A percentile compares a stretch with the other conserved stretches of the same genome.
phyloP scores from a whole-genome alignment of 2,888 invertebrate species.

The Xanthorhoe designata region DNA sequence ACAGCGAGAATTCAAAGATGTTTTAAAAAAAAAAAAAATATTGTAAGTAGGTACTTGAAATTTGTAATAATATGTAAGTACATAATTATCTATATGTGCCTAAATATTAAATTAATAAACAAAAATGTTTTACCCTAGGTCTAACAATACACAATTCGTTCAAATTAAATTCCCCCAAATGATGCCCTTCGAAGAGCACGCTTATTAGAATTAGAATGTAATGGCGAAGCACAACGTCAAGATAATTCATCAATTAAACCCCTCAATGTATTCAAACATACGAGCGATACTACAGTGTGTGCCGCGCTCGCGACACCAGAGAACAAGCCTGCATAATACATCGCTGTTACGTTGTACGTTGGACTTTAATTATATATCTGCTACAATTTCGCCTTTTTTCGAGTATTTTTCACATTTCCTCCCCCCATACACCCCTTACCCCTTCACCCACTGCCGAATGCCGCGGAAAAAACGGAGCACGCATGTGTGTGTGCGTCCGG shows the following conservation, averaged over 20 bases:
- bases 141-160: background rate
- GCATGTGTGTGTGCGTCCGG: conserved; percentile 70
- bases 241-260: conserved; percentile 34
- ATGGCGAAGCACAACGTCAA: conserved; percentile 26
- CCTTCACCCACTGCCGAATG: conserved; percentile 72
- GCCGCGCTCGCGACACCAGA: conserved; percentile 68
- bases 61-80: too few relatives aligned
- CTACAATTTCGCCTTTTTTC: conserved; percentile 86
- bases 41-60: too few relatives aligned
- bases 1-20: too few relatives aligned
- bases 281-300: conserved; percentile 43
- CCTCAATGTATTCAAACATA: conserved; percentile 39
- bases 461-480: conserved; percentile 73
- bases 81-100: too few relatives aligned
- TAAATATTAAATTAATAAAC: too few relatives aligned
- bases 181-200: conserved; percentile 3
- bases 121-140: too few relatives aligned
- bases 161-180: background rate
- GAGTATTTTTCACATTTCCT: conserved; percentile 86
- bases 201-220: conserved; percentile 19
- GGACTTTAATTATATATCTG: conserved; percentile 86
- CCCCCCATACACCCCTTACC: conserved; percentile 71
- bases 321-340: conserved; percentile 82
- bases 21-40: too few relatives aligned
- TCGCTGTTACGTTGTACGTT: conserved; percentile 79